Conservation (phyloP, 2,888 invertebrate species). For the Zele albiditarsus region DNA sequence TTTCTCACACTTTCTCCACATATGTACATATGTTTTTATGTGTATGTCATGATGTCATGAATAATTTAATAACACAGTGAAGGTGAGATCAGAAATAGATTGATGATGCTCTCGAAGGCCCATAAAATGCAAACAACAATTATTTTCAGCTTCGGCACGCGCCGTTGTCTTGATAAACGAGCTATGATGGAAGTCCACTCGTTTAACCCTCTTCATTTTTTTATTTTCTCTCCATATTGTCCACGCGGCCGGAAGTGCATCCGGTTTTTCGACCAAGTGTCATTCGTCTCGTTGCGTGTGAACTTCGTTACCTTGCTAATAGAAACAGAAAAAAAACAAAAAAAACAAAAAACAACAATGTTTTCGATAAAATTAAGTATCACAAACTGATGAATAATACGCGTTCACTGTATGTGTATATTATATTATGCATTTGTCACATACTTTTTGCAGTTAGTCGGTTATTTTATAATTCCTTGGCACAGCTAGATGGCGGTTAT, state of each 20-base stretch:
- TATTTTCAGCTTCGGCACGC: conserved; percentile 49
- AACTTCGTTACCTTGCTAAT: conserved; percentile 18
- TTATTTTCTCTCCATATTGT: conserved; percentile 38
- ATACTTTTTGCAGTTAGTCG: too few relatives aligned
- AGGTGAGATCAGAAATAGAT: conserved; percentile 29
- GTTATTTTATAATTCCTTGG: conserved; percentile 38
- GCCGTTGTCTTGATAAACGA: conserved; percentile 55
- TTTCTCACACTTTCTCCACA: neutral
- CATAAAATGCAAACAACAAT: conserved; percentile 39
- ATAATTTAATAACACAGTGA: conserved; percentile 37
- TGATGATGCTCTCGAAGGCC: conserved; percentile 41
- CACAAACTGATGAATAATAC: neutral
- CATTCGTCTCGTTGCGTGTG: conserved; percentile 44
- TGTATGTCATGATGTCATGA: conserved; percentile 29
- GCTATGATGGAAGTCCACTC: conserved; percentile 51
- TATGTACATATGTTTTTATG: conserved; percentile 3
- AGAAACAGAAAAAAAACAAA: too few relatives aligned
- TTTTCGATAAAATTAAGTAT: conserved; percentile 13
- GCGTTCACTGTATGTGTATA: neutral
- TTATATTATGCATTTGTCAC: neutral
- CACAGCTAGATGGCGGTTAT: conserved; percentile 39
- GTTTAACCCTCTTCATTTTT: conserved; percentile 44
- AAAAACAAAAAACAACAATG: neutral
- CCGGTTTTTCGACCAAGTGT: conserved; percentile 41
- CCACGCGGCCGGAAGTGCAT: conserved; percentile 58